Evolutionary conservation across 2,113 vertebrate genomes (phyloP), one percentile per base, ranked within the genome.

Genomic region (Amblyornis subalaris): DNA sequence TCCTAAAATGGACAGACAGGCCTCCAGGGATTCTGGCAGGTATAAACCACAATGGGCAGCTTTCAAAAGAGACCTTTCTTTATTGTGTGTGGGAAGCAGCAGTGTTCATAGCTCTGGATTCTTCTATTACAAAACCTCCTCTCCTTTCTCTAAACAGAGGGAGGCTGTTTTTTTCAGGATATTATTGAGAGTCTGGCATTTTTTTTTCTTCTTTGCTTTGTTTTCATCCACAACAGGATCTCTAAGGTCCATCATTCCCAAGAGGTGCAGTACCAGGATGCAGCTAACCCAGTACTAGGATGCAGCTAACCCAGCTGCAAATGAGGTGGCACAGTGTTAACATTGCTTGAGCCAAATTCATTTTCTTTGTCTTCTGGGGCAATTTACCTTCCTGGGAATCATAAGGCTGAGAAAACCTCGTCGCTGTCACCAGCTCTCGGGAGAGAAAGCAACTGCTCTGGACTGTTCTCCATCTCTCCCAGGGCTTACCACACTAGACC

Each of bases 361-460:
- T 50, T 71, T 65, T 57, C 29, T 0, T 0, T 44, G 80, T 81
- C 54, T 78, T 80, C 72, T n/a, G 19, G 12, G 50, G 25, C n/a
- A 85, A n/a, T 57, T 83, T 60, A 40, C 45, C 14, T 7, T 54
- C 31, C 50, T 48, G 13, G 15, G 66, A 91, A 81, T 62, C 42
- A 25, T 5, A 74, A 51, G n/a, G 36, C 51, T 75, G 51, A 88
- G 55, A 70, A 79, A 82, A 62, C 23, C 50, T 85, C 54, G 62
- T 57, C 50, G 62, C 5, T 33, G 23, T 18, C 54, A 54, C 14
- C 0, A 0, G 35, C 33, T 81, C 38, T 51, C 0, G 0, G 73
- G 60, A 80, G 21, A 88, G 51, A 73, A 90, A 77, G 10, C 28
- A 55, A 9, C 40, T 77, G 76, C 72, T 64, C 38, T 84, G 60